phyloP scores from a whole-genome alignment of 2,888 invertebrate species.

The Lepidonotus clava region DNA sequence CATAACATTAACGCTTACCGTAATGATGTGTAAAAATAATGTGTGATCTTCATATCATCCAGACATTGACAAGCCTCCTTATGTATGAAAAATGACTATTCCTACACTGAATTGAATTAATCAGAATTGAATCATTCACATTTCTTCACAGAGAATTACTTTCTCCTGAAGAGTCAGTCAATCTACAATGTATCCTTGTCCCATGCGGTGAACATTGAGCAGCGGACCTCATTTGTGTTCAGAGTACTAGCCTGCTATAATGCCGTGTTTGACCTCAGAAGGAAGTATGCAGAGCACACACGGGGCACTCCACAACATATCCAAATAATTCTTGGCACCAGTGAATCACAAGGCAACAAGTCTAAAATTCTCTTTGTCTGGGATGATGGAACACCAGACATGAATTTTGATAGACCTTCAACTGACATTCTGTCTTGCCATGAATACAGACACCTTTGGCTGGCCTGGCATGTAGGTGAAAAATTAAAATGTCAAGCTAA shows the following conservation, averaged over 20 bases:
- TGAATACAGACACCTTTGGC: neutral
- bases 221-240: conserved; percentile 5
- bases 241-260: neutral
- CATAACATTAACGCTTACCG: no score
- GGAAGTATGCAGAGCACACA: neutral
- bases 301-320: neutral
- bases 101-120: no score
- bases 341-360: neutral
- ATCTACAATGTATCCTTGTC: neutral
- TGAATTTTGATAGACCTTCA: neutral
- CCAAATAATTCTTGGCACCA: neutral
- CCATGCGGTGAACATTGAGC: neutral
- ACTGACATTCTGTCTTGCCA: neutral
- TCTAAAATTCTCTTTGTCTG: neutral
- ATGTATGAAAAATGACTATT: no score
- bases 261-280: neutral
- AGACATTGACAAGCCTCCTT: no score
- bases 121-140: neutral
- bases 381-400: neutral
- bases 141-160: conserved; percentile 38
- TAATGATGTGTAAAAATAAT: no score
- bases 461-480: conserved; percentile 5
- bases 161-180: neutral
- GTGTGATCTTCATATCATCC: no score
- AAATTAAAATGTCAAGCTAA: no score